Percentiles rank a stretch among this genome's conserved stretches.
These are phyloP conservation scores for Actinia tenebrosa DNA, from an alignment of 64 coral and sea anemone genomes.

Conservation along the genomic window DNA sequence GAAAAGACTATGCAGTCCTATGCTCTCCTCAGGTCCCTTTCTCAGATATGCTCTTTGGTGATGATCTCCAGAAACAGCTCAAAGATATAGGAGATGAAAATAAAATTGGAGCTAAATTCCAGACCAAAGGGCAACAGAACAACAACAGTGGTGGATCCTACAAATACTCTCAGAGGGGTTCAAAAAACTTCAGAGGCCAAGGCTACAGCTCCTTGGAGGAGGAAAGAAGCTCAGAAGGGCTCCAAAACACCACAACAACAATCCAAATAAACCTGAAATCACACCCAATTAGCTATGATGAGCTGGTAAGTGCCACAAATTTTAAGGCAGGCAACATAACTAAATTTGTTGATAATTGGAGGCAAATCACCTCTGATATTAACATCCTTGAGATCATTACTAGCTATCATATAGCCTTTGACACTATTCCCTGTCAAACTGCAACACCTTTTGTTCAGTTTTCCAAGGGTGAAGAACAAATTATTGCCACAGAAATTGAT, in stretches of 20 bases:
- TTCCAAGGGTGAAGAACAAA: slow-evolving; percentile 8
- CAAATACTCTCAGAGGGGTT: not conserved
- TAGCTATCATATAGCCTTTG: slow-evolving; percentile 20
- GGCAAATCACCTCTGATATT: slow-evolving; percentile 23
- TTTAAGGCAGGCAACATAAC: slow-evolving; percentile 32
- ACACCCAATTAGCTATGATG: too few species aligned
- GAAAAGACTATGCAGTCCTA: slow-evolving; percentile 18
- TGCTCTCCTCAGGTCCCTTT: slow-evolving; percentile 29
- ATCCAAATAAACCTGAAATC: not conserved
- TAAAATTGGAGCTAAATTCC: slow-evolving; percentile 34
- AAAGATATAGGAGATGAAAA: slow-evolving; percentile 43
- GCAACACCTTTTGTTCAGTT: slow-evolving; percentile 12
- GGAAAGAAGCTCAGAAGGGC: not conserved
- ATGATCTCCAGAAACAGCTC: slow-evolving; percentile 41
- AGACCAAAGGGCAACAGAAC: not conserved
- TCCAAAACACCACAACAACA: not conserved
- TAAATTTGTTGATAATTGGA: slow-evolving; percentile 18
- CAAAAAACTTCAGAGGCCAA: slow-evolving; percentile 17
- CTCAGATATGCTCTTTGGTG: slow-evolving; percentile 20
- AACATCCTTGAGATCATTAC: slow-evolving; percentile 45
- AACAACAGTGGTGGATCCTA: not conserved
- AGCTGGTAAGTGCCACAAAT: slow-evolving; percentile 9
- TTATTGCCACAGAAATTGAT: slow-evolving; percentile 28
- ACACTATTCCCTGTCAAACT: not conserved
- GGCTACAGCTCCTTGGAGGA: not conserved